Evolutionary conservation across 2,797 vertebrate species (phyloP).

Genomic region (Rhincodon typus): DNA sequence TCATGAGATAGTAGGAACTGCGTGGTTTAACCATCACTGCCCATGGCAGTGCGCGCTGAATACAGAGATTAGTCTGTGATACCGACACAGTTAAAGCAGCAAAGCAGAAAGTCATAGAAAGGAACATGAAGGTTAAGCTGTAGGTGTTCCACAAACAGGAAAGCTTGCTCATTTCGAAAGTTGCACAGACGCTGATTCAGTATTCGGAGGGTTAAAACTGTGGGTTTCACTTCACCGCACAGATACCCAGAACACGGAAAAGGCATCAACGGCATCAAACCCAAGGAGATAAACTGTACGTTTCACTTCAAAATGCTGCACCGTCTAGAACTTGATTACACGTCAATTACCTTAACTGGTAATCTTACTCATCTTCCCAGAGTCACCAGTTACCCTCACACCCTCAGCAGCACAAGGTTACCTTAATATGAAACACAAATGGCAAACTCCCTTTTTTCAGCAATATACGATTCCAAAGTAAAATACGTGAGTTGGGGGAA

Average conservation of each 20-base stretch:
- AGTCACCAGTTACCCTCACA: neutral
- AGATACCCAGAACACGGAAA: neutral
- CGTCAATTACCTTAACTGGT: neutral
- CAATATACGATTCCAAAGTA: too few relatives aligned
- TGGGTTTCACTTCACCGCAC: neutral
- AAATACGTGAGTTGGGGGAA: neutral
- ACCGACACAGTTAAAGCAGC: too few relatives aligned
- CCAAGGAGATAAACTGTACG: neutral
- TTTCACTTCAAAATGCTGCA: neutral
- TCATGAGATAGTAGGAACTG: too few relatives aligned
- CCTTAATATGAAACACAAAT: neutral
- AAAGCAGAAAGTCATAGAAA: neutral
- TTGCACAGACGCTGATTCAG: neutral
- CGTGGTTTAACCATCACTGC: too few relatives aligned
- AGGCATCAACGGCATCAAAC: neutral
- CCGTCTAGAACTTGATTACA: neutral
- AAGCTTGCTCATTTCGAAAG: neutral
- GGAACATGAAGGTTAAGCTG: too few relatives aligned
- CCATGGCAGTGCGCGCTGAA: too few relatives aligned
- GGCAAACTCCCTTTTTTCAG: neutral
- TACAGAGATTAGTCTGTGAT: too few relatives aligned
- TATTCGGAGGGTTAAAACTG: neutral
- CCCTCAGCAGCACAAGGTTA: neutral
- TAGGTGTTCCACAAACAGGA: neutral
- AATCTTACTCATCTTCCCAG: neutral